Conservation (phyloP, 2,888 invertebrate species). For the Stenodema calcarata region DNA sequence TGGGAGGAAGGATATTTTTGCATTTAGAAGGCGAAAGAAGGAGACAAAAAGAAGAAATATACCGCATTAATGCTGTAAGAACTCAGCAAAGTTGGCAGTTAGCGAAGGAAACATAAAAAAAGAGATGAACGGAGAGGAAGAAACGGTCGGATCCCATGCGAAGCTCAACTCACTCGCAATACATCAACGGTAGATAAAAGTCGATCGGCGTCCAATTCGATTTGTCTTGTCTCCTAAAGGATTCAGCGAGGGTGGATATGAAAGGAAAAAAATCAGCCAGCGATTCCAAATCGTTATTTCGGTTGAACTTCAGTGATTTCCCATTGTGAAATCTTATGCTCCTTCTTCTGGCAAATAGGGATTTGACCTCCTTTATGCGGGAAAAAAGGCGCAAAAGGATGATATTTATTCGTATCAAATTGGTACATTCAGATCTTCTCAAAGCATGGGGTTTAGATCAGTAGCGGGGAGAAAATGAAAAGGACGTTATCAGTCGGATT, state of each 20-base stretch:
- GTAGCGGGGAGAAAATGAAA: too few species aligned
- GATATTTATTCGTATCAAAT: background rate
- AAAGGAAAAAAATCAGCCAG: background rate
- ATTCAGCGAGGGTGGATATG: background rate
- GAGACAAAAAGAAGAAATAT: background rate
- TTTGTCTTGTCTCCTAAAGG: background rate
- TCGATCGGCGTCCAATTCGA: background rate
- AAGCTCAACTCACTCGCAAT: background rate
- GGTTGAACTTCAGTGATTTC: background rate
- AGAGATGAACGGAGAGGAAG: background rate
- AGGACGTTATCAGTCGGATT: too few species aligned
- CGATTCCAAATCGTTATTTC: background rate
- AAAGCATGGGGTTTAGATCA: too few species aligned
- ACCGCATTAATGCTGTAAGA: background rate
- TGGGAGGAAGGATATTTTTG: too few species aligned
- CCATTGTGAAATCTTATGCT: background rate
- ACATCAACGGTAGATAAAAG: constrained; percentile 11
- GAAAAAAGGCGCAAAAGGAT: background rate
- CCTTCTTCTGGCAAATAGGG: background rate
- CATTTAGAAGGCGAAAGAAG: too few species aligned
- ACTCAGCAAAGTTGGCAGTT: background rate
- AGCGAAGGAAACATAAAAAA: background rate
- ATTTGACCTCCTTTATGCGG: background rate
- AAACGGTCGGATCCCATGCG: background rate
- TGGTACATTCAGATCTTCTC: too few species aligned